These are phyloP conservation scores for Eudasyphora cyanicolor DNA, from an alignment of 2,888 invertebrate genomes.

Conservation along the genomic window DNA sequence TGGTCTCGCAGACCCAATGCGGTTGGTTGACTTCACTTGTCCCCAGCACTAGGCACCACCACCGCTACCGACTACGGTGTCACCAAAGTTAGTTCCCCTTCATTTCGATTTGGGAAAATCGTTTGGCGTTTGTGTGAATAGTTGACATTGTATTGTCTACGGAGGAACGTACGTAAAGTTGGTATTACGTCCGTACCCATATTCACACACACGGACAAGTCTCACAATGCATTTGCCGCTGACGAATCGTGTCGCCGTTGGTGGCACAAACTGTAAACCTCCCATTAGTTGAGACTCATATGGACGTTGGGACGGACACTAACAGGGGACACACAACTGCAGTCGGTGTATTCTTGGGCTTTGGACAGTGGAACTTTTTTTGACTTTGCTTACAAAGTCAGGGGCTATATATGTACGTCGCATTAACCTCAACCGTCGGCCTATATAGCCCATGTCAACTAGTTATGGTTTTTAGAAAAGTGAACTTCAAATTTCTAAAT, in stretches of 20 bases:
- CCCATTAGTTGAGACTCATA: constrained; percentile 49
- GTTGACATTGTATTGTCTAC: constrained; percentile 21
- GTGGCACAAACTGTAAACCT: constrained; percentile 71
- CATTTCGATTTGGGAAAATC: constrained; percentile 1
- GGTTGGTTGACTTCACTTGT: constrained; percentile 56
- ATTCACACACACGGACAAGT: neutral
- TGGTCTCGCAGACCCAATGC: constrained; percentile 8
- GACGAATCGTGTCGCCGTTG: constrained; percentile 72
- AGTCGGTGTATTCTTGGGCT: constrained; percentile 33
- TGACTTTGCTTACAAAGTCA: too few relatives aligned
- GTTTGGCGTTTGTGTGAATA: constrained; percentile 41
- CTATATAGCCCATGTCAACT: too few relatives aligned
- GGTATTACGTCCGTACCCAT: neutral
- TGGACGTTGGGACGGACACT: constrained; percentile 39
- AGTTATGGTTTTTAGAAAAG: too few relatives aligned
- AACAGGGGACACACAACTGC: constrained; percentile 1
- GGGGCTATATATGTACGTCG: too few relatives aligned
- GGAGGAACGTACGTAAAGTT: neutral
- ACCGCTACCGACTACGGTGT: too few relatives aligned
- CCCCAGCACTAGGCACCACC: constrained; percentile 34
- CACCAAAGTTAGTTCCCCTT: constrained; percentile 32
- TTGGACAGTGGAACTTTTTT: neutral
- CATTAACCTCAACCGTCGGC: too few relatives aligned
- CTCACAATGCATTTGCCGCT: constrained; percentile 46
- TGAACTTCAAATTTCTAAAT: too few relatives aligned